Conservation (phyloP, 2,113 vertebrate genomes). For the Passerina amoena region DNA sequence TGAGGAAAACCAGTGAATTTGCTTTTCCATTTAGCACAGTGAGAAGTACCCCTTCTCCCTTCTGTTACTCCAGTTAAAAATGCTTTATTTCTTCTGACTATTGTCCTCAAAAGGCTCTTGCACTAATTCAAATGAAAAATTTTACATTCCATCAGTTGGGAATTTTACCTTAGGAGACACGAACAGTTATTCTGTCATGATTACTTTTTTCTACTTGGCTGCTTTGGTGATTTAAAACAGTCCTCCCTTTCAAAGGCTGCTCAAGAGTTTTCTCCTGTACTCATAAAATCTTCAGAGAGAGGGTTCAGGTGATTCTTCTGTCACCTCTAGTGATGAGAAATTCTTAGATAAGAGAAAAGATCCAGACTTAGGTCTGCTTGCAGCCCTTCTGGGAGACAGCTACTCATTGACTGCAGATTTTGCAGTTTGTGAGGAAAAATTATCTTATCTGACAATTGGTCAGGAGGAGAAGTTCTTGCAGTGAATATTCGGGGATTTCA, state of each 20-base stretch:
- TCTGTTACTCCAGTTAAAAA: not conserved
- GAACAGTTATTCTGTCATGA: not conserved
- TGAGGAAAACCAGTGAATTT: not conserved
- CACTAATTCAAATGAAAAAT: not conserved
- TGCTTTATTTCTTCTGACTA: not conserved
- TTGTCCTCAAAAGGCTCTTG: not conserved
- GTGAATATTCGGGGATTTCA: not conserved
- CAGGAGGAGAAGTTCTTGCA: not conserved
- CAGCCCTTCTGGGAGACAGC: not conserved
- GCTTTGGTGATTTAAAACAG: not conserved
- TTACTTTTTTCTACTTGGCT: not conserved
- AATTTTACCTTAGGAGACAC: not conserved
- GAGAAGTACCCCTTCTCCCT: not conserved
- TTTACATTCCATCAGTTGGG: not conserved
- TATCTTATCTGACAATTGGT: accelerated
- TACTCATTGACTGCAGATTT: not conserved
- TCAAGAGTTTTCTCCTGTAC: not conserved
- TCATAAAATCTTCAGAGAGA: not conserved
- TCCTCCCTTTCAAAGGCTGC: not conserved
- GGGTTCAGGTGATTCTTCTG: not conserved
- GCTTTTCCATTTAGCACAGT: not conserved
- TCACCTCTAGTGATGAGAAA: not conserved
- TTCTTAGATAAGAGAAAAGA: not conserved
- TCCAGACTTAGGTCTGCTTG: not conserved
- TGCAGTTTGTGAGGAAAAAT: not conserved